Base-by-base conservation (phyloP, 2,797 vertebrate species). In the Carapus acus region DNA sequence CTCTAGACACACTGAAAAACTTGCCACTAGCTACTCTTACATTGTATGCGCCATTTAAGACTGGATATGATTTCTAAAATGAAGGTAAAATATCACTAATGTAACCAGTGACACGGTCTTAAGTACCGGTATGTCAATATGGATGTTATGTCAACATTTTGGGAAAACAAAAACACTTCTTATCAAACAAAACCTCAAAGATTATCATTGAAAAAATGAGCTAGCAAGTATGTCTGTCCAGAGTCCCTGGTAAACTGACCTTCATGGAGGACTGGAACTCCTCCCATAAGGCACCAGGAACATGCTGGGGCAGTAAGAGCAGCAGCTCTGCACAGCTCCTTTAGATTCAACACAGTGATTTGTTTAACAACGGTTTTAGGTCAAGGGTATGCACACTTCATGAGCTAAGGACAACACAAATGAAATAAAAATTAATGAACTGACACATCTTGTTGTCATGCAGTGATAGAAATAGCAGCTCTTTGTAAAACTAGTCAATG, bases 301-400 rank as follows among this genome's bases (percentile, higher is more conserved):
- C 87, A 71, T 93, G 89, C 86, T 92, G 87, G 78, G 92, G 92
- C 80, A 97, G 81, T 80, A 92, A 93, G 49, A 99, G 84, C 50
- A 99, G 83, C 86, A 98, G 92, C 88, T 98, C 94, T 80, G 91
- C 91, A 89, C 94, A 99, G 89, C 93, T 99, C 93, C 96, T 99
- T 83, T 62, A 38, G 73, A 80, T 61, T 49, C 54, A 83, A 78
- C 63, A 77, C 53, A 69, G 67, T 20, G 52, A 64, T 68, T 77
- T 71, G 62, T 76, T 77, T 71, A 65, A 62, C 45, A 40, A 8
- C 39, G 67, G 24, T 80, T 79, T 73, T 76, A 63, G 78, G 75
- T 80, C 74, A 81, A 67, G 75, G 75, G 68, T 74, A 63, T 61
- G 54, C 37, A 58, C 41, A 52, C 34, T 41, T 53, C 16, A 46